These are phyloP conservation scores for Drosophila sproati DNA, from an alignment of 1,140 invertebrate species.

Conservation along the genomic window DNA sequence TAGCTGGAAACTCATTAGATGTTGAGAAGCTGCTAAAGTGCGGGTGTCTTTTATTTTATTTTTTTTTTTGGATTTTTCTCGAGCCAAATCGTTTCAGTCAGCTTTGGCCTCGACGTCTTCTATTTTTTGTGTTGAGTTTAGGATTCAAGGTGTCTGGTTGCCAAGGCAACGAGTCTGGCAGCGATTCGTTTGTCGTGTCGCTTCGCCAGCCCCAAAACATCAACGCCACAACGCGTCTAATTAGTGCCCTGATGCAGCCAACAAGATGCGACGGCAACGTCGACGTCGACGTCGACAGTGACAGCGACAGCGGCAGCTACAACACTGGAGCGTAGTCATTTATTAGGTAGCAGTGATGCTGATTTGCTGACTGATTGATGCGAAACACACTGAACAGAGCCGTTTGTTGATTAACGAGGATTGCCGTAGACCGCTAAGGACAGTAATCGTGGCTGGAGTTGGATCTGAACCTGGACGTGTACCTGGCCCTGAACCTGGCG, in stretches of 20 bases:
- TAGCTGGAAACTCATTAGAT: constrained; percentile 12
- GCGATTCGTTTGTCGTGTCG: constrained; percentile 27
- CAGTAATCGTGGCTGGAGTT: constrained; percentile 12
- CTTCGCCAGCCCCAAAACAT: constrained; percentile 47
- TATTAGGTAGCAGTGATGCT: constrained; percentile 55
- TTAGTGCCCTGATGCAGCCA: constrained; percentile 61
- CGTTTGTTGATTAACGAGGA: constrained; percentile 62
- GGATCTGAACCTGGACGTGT: background rate
- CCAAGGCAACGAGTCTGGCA: constrained; percentile 19
- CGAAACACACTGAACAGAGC: constrained; percentile 18
- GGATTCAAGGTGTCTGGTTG: background rate
- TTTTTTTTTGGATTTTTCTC: constrained; percentile 11
- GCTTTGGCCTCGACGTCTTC: too few species aligned
- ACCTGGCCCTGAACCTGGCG: background rate
- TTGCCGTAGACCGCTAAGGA: constrained; percentile 13
- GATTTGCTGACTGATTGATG: constrained; percentile 8
- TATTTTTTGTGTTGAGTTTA: too few species aligned
- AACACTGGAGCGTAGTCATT: constrained; percentile 47
- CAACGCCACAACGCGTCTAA: constrained; percentile 71
- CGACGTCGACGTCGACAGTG: constrained; percentile 5
- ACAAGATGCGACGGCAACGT: constrained; percentile 36
- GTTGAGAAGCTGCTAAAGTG: constrained; percentile 24
- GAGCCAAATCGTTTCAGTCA: background rate
- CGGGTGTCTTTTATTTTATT: constrained; percentile 14
- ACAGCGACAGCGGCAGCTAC: constrained; percentile 6